These are phyloP conservation scores for Drosophila cracens DNA, from an alignment of 2,888 invertebrate species.

Conservation along the genomic window DNA sequence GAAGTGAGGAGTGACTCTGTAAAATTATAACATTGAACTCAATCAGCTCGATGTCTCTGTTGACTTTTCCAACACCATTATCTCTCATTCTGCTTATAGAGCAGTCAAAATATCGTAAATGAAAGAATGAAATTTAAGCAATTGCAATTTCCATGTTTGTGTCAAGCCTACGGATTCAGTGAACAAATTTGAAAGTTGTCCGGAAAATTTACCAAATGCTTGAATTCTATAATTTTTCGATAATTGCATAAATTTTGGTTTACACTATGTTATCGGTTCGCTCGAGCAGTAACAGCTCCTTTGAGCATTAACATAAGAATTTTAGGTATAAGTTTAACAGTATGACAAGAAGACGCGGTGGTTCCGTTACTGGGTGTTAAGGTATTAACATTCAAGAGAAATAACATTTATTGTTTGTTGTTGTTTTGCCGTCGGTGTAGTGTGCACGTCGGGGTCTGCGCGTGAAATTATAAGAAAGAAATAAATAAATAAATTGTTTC, in stretches of 20 bases:
- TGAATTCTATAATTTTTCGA: slow-evolving; percentile 12
- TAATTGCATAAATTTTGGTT: background rate
- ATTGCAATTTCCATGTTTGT: background rate
- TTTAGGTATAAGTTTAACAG: slow-evolving; percentile 35
- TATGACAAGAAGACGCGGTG: slow-evolving; percentile 28
- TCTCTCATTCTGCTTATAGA: background rate
- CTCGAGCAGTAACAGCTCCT: slow-evolving; percentile 29
- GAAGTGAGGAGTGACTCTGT: background rate
- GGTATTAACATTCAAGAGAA: slow-evolving; percentile 34
- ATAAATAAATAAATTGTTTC: slow-evolving; percentile 39
- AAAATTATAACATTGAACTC: background rate
- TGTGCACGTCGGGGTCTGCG: slow-evolving; percentile 33
- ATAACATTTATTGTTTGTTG: slow-evolving; percentile 62
- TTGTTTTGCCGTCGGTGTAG: slow-evolving; percentile 50
- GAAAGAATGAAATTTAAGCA: background rate
- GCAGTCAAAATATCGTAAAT: background rate
- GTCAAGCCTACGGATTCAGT: background rate
- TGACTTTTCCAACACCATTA: background rate
- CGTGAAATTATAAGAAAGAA: slow-evolving; percentile 33
- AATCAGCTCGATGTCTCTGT: background rate
- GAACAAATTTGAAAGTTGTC: background rate
- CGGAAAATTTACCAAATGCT: background rate
- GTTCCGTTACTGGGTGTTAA: slow-evolving; percentile 24
- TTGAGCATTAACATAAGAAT: slow-evolving; percentile 31
- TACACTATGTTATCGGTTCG: slow-evolving; percentile 5